Conservation (phyloP, 2,888 invertebrate species). For the Thecocarcelia acutangulata region DNA sequence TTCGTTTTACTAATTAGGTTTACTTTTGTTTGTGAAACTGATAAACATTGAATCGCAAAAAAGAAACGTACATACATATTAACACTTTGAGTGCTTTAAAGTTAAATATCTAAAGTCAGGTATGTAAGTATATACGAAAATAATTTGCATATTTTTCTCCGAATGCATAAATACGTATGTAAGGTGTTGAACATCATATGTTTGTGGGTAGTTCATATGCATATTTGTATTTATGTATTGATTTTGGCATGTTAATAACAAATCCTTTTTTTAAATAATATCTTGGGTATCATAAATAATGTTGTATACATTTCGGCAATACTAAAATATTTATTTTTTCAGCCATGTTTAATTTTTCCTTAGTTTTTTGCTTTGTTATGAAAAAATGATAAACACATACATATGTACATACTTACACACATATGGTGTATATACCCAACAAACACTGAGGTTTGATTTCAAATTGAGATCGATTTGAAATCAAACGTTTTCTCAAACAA, state of each 20-base stretch:
- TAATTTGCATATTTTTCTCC: too few relatives aligned
- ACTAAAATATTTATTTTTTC: constrained; percentile 40
- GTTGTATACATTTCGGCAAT: background rate
- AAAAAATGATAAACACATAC: background rate
- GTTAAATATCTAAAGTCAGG: too few relatives aligned
- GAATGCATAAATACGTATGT: too few relatives aligned
- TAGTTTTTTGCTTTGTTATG: constrained; percentile 35
- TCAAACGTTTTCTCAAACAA: too few relatives aligned
- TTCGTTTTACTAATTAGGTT: constrained; percentile 9
- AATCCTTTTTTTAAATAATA: too few relatives aligned
- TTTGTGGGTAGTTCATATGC: background rate
- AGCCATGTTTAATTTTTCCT: constrained; percentile 63
- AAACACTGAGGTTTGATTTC: background rate
- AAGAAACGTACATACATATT: background rate
- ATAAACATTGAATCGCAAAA: constrained; percentile 33
- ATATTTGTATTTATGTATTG: background rate
- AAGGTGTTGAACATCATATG: background rate
- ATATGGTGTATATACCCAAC: too few relatives aligned
- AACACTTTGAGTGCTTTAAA: background rate
- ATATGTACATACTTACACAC: background rate
- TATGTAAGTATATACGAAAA: too few relatives aligned
- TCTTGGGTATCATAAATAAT: too few relatives aligned
- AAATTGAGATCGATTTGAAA: too few relatives aligned
- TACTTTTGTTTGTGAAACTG: constrained; percentile 10
- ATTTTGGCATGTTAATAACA: background rate